A percentile compares a stretch with the other conserved stretches of the same genome.
Evolutionary conservation across 1,140 invertebrate species (phyloP).

Genomic region (Thaumetopoea pityocampa): DNA sequence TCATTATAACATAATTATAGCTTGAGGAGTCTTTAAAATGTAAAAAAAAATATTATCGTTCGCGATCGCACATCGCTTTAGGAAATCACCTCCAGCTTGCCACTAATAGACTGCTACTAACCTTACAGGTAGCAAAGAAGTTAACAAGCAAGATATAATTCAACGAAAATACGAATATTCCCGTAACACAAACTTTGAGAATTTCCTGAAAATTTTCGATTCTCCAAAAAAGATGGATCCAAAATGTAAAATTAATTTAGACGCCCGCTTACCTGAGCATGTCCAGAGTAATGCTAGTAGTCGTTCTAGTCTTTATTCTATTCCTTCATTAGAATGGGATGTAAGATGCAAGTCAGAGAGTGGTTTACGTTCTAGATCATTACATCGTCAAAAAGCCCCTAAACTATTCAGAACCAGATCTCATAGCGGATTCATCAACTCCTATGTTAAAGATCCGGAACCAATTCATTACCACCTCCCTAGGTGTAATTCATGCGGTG

Average conservation of each 20-base stretch:
- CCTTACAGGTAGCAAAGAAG: conserved; percentile 26
- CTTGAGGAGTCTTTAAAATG: too few relatives aligned
- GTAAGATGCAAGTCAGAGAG: conserved; percentile 38
- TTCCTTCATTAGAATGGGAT: conserved; percentile 58
- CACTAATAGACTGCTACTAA: too few relatives aligned
- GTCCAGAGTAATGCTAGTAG: conserved; percentile 32
- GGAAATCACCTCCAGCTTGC: too few relatives aligned
- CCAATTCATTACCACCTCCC: conserved; percentile 65
- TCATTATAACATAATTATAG: too few relatives aligned
- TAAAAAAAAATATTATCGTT: too few relatives aligned
- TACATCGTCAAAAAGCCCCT: conserved; percentile 28
- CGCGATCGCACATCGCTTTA: too few relatives aligned
- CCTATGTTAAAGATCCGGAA: conserved; percentile 53
- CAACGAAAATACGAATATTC: conserved; percentile 47
- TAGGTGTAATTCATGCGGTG: conserved; percentile 42
- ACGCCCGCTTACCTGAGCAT: conserved; percentile 13
- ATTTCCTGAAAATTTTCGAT: conserved; percentile 40
- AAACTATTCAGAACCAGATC: conserved; percentile 58
- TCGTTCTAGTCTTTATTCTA: conserved; percentile 48
- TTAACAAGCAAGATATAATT: conserved; percentile 37
- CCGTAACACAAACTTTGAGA: conserved; percentile 42
- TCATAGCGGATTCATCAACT: conserved; percentile 63
- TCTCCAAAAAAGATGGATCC: conserved; percentile 28
- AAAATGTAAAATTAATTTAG: conserved; percentile 51
- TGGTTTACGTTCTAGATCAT: conserved; percentile 39